Evolutionary conservation across 2,888 invertebrate species (phyloP).

Genomic region (Dicyrtoma fusca): DNA sequence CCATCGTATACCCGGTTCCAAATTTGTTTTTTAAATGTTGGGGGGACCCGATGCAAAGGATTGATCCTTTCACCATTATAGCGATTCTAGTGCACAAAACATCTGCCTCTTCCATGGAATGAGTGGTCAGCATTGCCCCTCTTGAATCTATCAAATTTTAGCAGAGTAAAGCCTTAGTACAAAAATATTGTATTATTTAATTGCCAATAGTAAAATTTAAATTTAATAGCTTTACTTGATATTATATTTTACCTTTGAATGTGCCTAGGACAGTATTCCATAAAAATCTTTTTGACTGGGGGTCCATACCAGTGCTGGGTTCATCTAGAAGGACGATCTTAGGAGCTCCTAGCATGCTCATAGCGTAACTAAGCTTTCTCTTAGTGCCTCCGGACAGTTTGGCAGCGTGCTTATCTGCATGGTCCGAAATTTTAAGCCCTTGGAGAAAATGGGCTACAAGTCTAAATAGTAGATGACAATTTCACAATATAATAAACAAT

Average conservation of each 20-base stretch:
- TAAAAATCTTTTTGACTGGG: constrained; percentile 70
- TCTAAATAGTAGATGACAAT: no score
- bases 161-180: no score
- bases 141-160: constrained; percentile 74
- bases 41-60: constrained; percentile 75
- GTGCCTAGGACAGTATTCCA: constrained; percentile 61
- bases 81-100: constrained; percentile 81
- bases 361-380: constrained; percentile 80
- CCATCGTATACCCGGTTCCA: constrained; percentile 82
- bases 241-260: constrained; percentile 57
- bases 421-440: constrained; percentile 78
- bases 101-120: constrained; percentile 91
- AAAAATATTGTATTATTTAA: no score
- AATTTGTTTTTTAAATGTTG: constrained; percentile 85
- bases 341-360: constrained; percentile 81
- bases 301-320: constrained; percentile 86
- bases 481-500: not conserved
- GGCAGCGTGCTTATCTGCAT: constrained; percentile 75
- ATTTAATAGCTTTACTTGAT: not conserved
- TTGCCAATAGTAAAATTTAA: no score
- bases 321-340: constrained; percentile 81
- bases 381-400: constrained; percentile 84
- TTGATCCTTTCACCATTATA: constrained; percentile 73
- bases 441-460: constrained; percentile 73
- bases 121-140: constrained; percentile 82